Conservation (phyloP, 2,797 vertebrate species). For the Denticeps clupeoides region DNA sequence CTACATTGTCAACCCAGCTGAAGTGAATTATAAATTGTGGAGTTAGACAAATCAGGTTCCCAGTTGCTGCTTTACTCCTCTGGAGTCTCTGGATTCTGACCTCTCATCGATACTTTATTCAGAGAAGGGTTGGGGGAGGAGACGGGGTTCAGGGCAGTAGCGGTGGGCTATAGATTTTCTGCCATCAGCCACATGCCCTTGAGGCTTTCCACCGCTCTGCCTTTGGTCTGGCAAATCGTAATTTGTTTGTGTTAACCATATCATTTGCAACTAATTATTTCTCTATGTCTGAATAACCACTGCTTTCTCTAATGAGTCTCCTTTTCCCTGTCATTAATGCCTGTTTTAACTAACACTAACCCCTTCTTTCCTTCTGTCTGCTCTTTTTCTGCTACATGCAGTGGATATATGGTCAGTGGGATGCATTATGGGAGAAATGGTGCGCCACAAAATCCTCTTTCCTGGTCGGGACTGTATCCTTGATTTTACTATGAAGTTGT, state of each 20-base stretch:
- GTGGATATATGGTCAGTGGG: constrained; percentile 89
- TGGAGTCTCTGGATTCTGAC: no score
- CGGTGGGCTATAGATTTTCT: constrained; percentile 33
- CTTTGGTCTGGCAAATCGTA: constrained; percentile 25
- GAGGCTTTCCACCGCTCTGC: constrained; percentile 19
- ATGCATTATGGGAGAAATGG: constrained; percentile 93
- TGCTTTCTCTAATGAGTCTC: constrained; percentile 24
- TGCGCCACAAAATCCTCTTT: constrained; percentile 85
- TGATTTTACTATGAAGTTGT: background rate
- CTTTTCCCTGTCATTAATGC: constrained; percentile 33
- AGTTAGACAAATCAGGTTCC: no score
- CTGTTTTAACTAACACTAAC: no score
- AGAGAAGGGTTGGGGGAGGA: background rate
- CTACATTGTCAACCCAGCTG: constrained; percentile 7
- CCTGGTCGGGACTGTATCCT: constrained; percentile 79
- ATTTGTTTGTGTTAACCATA: constrained; percentile 16
- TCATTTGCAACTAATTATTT: constrained; percentile 28
- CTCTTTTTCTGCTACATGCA: constrained; percentile 63
- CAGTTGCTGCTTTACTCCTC: no score
- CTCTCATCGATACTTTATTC: no score
- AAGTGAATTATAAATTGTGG: no score
- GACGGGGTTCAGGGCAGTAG: background rate
- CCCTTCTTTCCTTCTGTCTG: no score
- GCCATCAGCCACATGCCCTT: constrained; percentile 15
- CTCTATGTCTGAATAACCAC: constrained; percentile 30